Percentiles rank a stretch among this genome's conserved stretches.
Conservation (phyloP, 2,113 vertebrate species). For the Cinclus cinclus region DNA sequence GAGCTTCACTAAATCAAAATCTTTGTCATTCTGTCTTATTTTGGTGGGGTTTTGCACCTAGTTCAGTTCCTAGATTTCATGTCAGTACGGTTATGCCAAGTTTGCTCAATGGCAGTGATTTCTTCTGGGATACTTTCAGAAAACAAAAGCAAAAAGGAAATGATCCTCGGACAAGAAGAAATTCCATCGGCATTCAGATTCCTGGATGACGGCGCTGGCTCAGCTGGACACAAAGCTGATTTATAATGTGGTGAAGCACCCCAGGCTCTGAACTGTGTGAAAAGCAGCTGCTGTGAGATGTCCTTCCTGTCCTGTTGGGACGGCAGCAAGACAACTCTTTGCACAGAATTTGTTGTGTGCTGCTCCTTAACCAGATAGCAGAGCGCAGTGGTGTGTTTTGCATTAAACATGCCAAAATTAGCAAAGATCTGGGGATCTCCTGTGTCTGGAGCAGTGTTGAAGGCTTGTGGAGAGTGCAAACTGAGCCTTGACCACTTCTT, state of each 20-base stretch:
- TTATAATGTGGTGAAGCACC: not conserved
- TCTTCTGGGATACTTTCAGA: not conserved
- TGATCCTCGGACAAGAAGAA: not conserved
- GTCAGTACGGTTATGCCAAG: fast-evolving
- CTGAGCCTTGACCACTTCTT: not conserved
- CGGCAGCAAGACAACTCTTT: not conserved
- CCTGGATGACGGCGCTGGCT: not conserved
- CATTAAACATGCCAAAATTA: not conserved
- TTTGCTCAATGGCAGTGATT: not conserved
- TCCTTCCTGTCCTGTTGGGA: not conserved
- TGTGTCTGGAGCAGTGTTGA: not conserved
- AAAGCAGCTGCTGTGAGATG: not conserved
- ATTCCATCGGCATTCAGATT: not conserved
- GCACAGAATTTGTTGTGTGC: not conserved
- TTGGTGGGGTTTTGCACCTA: not conserved
- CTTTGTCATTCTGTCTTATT: not conserved
- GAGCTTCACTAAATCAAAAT: not conserved
- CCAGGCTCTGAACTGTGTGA: not conserved
- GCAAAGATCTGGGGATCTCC: not conserved
- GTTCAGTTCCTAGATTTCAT: not conserved
- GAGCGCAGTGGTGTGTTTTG: fast-evolving
- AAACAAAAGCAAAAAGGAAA: not conserved
- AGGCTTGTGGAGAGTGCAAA: not conserved
- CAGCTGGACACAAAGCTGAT: not conserved
- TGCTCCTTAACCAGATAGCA: not conserved